Evolutionary conservation across 2,113 vertebrate genomes (phyloP).

Genomic region (Semnopithecus entellus): DNA sequence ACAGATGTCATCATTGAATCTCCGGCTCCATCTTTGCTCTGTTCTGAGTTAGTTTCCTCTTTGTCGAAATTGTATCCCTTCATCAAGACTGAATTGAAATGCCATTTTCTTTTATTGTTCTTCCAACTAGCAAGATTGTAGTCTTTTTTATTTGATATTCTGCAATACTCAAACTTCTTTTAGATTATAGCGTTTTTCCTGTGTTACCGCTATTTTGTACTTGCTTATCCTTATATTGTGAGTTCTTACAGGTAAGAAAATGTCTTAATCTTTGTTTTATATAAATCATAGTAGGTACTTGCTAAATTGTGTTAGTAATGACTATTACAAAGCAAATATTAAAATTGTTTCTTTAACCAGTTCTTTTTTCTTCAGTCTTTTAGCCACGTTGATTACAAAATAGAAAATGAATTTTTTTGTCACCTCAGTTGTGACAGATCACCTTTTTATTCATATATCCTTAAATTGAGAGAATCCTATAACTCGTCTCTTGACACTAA

Average conservation of each 20-base stretch:
- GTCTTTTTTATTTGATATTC: neutral
- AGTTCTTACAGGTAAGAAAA: conserved; percentile 10
- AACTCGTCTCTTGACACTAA: neutral
- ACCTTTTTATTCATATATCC: neutral
- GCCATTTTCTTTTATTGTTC: neutral
- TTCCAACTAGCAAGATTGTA: neutral
- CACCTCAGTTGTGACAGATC: neutral
- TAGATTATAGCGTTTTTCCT: neutral
- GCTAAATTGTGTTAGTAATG: neutral
- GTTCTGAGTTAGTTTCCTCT: neutral
- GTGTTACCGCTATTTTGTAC: neutral
- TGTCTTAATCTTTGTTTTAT: conserved; percentile 1
- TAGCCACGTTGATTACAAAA: conserved; percentile 12
- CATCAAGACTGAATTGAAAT: neutral
- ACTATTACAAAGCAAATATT: neutral
- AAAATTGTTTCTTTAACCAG: neutral
- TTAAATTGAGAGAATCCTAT: neutral
- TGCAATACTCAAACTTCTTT: neutral
- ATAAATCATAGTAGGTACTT: neutral
- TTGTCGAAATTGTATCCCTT: neutral
- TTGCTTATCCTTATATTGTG: neutral
- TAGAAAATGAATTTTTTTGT: conserved; percentile 16
- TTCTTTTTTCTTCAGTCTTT: neutral
- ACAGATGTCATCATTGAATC: neutral
- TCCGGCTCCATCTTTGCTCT: neutral